Evolutionary conservation across 2,888 invertebrate species (phyloP), one percentile per base, ranked within the genome.

Genomic region (Camptogramma bilineatum): DNA sequence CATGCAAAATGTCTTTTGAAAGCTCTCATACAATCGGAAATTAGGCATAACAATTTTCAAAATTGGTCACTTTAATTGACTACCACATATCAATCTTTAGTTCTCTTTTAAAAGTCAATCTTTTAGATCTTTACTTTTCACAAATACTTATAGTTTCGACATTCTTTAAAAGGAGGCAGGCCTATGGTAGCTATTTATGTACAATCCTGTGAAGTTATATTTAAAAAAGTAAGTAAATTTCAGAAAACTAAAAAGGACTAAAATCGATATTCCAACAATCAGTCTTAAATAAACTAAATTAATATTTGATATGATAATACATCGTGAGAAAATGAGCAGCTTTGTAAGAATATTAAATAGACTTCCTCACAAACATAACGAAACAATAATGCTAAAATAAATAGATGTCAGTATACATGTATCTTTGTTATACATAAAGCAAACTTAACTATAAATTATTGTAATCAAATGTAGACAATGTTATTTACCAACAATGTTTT

Each of bases 51-150:
- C 80, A 81, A 71, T 58, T 66, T 81, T 77, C 70, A 83, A 85
- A 87, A 87, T 87, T 86, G 86, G 86, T 87, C 85, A 69, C 44
- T 74, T 69, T 83, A 85, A 86, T 85, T 86, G 84, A 87, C 83
- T 63, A 64, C 61, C 56, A 56, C 65, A 65, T 64, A 60, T 68
- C 57, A 71, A 60, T 57, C 55, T 54, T 59, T 42, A 31, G 18
- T 52, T 60, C 31, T 61, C 44, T 44, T 52, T 52, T 44, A 58
- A 19, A 52, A 51, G 47, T 47, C 55, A 64, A 56, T 59, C 55
- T 52, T 39, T 47, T 53, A 63, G 42, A 50, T 57, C 34, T 42
- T 53, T 44, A 24, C 42, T 42, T 44, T 61, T 61, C 61, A 39
- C 44, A 24, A 21, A 13, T 16, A 18, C 3, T 8, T 8, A 39